Base-by-base conservation (phyloP, 2,888 invertebrate species). In the Drosophila meridionalis region DNA sequence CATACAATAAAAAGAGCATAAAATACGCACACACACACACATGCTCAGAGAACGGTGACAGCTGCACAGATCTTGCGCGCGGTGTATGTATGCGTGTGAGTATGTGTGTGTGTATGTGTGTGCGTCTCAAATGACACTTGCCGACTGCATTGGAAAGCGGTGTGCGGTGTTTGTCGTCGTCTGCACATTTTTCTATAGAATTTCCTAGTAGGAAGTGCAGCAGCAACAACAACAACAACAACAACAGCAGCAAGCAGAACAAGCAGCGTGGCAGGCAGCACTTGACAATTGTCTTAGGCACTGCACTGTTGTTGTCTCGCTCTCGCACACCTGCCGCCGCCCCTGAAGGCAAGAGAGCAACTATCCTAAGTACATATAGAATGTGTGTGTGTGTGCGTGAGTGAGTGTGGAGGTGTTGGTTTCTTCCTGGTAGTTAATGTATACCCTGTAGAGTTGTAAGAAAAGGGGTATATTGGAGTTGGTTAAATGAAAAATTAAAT, bases 51-150 rank as follows among this genome's bases (percentile, higher is more conserved):
- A 67, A 60, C 64, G 36, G 57, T 69, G 70, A 76, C 80, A 78
- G 76, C 78, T 81, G 83, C 83, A 62, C 36, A 66, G 66, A 73
- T 68, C 66, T 26, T 60, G 40, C 14, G 36, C 59, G 12, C 6
- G 20, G 20, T 43, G 43, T 20, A 20, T 43, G 20, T 43, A 26
- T 55, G 38, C 42, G 26, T 42, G 42, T n/a, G 34, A 9, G 34
- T 3, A 9, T 76, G 42, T 34, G 40, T 66, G 53, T 69, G 64
- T 71, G 42, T 69, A 12, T 73, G 73, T 72, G 70, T 69, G 77
- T 83, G 73, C 73, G 80, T 84, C 88, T 85, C 87, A 86, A 86
- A 86, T 86, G 87, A 89, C 85, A 82, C 87, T 86, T 89, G 89
- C 87, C 82, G 74, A 30, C 59, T 82, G 62, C 66, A 66, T 61